phyloP scores from a whole-genome alignment of 2,113 vertebrate genomes.

The Laticauda laticaudata region DNA sequence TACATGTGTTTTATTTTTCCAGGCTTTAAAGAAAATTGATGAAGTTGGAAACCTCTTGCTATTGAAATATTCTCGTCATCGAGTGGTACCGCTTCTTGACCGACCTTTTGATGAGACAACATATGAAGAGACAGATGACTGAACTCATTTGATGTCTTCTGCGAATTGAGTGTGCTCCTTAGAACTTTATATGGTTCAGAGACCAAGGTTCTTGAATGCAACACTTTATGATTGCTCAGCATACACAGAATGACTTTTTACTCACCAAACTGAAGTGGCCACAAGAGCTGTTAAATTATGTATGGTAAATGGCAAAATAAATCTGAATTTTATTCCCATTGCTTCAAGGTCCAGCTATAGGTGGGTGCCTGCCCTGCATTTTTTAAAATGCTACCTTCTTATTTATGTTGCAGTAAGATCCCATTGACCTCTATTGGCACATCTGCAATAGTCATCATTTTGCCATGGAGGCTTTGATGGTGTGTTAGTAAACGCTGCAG shows the following conservation, averaged over 20 bases:
- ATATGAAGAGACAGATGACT: constrained; percentile 87
- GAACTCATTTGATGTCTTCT: constrained; percentile 64
- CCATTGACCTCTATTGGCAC: constrained; percentile 44
- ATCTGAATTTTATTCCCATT: constrained; percentile 59
- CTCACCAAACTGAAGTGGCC: constrained; percentile 65
- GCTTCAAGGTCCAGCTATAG: constrained; percentile 64
- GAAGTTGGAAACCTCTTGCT: constrained; percentile 93
- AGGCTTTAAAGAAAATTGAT: constrained; percentile 87
- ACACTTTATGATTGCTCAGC: constrained; percentile 61
- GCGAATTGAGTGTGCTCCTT: constrained; percentile 36
- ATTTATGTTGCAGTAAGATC: constrained; percentile 69
- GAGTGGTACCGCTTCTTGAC: constrained; percentile 77
- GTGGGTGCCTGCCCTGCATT: constrained; percentile 61
- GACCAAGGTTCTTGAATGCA: constrained; percentile 58
- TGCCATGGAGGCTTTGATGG: constrained; percentile 34
- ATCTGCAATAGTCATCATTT: constrained; percentile 31
- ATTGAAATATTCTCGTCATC: constrained; percentile 89
- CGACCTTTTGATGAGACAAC: constrained; percentile 87
- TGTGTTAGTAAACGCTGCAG: constrained; percentile 34
- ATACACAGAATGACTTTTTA: constrained; percentile 62
- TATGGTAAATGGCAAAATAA: constrained; percentile 73
- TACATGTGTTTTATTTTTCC: constrained; percentile 19
- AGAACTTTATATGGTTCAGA: constrained; percentile 58
- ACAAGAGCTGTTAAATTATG: constrained; percentile 60
- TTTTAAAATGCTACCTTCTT: constrained; percentile 48